These are phyloP conservation scores for Pseudorectes ferrugineus DNA, from an alignment of 2,113 vertebrate genomes.

Conservation along the genomic window DNA sequence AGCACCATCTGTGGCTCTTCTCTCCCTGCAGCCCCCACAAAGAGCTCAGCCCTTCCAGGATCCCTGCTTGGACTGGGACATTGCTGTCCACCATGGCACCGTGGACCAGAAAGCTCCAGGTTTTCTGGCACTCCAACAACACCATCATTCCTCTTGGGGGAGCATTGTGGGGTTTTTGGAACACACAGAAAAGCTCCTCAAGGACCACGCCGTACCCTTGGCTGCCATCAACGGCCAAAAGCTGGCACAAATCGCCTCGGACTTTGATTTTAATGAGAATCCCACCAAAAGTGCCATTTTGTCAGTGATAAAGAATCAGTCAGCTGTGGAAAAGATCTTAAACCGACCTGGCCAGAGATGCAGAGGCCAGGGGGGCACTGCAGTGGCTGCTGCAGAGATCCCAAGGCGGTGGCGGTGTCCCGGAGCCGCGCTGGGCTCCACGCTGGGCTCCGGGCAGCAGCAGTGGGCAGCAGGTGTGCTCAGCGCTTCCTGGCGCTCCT, in stretches of 20 bases:
- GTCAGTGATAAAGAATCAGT: slow-evolving; percentile 72
- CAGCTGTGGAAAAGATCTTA: slow-evolving; percentile 60
- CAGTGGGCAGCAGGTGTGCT: slow-evolving; percentile 82
- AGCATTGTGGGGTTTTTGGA: slow-evolving; percentile 63
- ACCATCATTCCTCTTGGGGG: slow-evolving; percentile 69
- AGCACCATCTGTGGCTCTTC: background rate
- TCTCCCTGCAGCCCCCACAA: slow-evolving; percentile 50
- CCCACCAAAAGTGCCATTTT: slow-evolving; percentile 51
- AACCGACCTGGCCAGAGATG: slow-evolving; percentile 75
- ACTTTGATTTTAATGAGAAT: slow-evolving; percentile 46
- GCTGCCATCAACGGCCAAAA: slow-evolving; percentile 68
- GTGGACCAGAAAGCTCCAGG: slow-evolving; percentile 63
- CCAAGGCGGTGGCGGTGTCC: slow-evolving; percentile 77
- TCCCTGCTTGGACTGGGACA: background rate
- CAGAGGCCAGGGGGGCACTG: slow-evolving; percentile 70
- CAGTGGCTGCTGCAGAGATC: slow-evolving; percentile 70
- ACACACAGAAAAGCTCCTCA: slow-evolving; percentile 68
- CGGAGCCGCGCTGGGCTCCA: background rate
- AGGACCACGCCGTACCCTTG: slow-evolving; percentile 73
- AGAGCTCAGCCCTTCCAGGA: background rate
- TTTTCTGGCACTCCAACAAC: slow-evolving; percentile 75
- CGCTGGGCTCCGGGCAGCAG: slow-evolving; percentile 45
- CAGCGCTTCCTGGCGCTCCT: slow-evolving; percentile 71
- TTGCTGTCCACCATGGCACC: slow-evolving; percentile 67
- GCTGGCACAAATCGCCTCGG: slow-evolving; percentile 52